These are phyloP conservation scores for Mya arenaria DNA, from an alignment of 1,140 invertebrate genomes.

Conservation along the genomic window DNA sequence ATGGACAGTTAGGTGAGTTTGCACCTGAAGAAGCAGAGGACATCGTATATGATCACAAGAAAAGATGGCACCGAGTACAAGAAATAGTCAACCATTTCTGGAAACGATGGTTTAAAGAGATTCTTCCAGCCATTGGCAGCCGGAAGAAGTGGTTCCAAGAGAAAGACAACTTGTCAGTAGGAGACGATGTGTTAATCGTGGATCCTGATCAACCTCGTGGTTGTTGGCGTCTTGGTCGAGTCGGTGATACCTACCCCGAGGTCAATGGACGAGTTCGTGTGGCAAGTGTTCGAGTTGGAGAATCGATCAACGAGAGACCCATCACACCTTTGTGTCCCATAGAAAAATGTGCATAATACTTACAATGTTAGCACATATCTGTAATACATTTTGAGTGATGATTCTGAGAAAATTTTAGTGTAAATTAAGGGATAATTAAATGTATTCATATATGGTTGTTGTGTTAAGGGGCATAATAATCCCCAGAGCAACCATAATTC, in stretches of 20 bases:
- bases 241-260: neutral
- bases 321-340: neutral
- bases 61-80: conserved; percentile 29
- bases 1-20: conserved; percentile 13
- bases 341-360: neutral
- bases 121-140: neutral
- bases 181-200: conserved; percentile 31
- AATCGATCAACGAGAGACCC: neutral
- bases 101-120: conserved; percentile 41
- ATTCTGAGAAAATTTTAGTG: neutral
- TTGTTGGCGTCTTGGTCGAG: conserved; percentile 34
- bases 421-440: neutral
- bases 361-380: neutral
- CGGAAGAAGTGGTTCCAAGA: conserved; percentile 16
- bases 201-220: neutral
- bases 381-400: too few relatives aligned
- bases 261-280: conserved; percentile 31
- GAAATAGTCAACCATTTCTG: conserved; percentile 44
- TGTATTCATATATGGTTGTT: neutral
- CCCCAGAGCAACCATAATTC: neutral
- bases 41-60: neutral
- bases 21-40: conserved; percentile 12
- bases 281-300: neutral
- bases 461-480: neutral
- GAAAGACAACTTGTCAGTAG: neutral